Conservation (phyloP, 2,113 vertebrate genomes). For the Erinaceus europaeus region DNA sequence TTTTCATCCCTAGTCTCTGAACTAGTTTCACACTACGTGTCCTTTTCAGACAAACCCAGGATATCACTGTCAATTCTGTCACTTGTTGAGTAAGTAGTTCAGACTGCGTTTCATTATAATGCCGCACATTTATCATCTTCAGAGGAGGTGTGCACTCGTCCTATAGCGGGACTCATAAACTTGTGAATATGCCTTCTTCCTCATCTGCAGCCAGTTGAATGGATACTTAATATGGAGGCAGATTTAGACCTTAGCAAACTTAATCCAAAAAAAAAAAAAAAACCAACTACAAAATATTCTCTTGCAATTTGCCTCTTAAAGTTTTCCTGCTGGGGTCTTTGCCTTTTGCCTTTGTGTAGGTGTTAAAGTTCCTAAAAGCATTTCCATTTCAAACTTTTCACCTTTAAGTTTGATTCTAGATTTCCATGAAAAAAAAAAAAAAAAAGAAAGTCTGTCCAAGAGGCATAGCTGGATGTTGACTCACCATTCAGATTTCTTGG, state of each 20-base stretch:
- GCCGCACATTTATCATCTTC: slow-evolving; percentile 27
- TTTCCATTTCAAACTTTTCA: slow-evolving; percentile 27
- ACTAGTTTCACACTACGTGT: neutral
- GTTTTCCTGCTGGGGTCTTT: neutral
- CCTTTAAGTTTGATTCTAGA: neutral
- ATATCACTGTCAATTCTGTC: slow-evolving; percentile 36
- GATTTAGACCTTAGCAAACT: neutral
- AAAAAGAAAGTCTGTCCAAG: neutral
- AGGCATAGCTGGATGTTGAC: neutral
- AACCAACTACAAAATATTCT: neutral
- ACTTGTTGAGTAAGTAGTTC: slow-evolving; percentile 48
- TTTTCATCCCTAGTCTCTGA: neutral
- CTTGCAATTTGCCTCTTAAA: neutral
- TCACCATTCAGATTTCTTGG: neutral
- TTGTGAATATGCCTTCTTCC: slow-evolving; percentile 42
- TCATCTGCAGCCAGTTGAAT: neutral
- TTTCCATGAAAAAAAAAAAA: neutral
- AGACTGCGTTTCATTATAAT: slow-evolving; percentile 33
- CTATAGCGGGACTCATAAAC: neutral
- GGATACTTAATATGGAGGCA: neutral
- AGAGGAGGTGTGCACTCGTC: slow-evolving; percentile 46
- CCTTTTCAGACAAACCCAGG: neutral
- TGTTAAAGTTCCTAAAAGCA: slow-evolving; percentile 17
- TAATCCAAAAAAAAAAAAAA: neutral
- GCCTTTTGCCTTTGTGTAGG: slow-evolving; percentile 22